Evolutionary conservation across 2,888 invertebrate genomes (phyloP).

Genomic region (Lepetodrilus schrolli): DNA sequence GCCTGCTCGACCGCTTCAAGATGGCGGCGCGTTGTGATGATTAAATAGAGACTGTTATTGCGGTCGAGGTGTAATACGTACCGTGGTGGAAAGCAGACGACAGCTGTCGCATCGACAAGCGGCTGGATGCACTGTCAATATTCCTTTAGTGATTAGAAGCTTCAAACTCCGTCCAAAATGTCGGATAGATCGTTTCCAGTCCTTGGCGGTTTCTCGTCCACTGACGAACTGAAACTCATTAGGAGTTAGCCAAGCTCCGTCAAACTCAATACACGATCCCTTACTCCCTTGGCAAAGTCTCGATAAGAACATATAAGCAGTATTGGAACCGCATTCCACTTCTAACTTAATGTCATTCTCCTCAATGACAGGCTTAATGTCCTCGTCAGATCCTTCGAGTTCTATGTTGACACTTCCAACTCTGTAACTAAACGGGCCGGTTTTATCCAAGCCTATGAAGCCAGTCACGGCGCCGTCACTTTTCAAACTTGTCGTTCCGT

Average conservation of each 20-base stretch:
- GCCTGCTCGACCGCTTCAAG: neutral
- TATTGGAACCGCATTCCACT: constrained; percentile 75
- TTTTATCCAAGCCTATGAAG: constrained; percentile 43
- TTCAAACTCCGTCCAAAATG: constrained; percentile 77
- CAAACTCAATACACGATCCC: constrained; percentile 76
- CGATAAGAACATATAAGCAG: constrained; percentile 72
- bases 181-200: constrained; percentile 77
- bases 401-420: constrained; percentile 42
- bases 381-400: constrained; percentile 47
- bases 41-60: neutral
- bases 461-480: constrained; percentile 32
- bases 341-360: constrained; percentile 68
- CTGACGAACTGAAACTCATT: constrained; percentile 77
- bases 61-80: constrained; percentile 37
- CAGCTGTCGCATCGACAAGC: constrained; percentile 74
- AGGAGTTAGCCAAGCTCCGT: constrained; percentile 76
- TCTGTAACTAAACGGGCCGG: constrained; percentile 42
- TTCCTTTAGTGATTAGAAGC: constrained; percentile 76
- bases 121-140: constrained; percentile 75
- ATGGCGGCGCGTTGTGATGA: constrained; percentile 7
- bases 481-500: neutral
- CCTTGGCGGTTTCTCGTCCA: constrained; percentile 77
- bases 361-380: constrained; percentile 45
- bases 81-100: constrained; percentile 46
- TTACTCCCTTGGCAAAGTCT: constrained; percentile 76